Evolutionary conservation across 2,888 invertebrate species (phyloP).

Genomic region (Dryadula phaetusa): DNA sequence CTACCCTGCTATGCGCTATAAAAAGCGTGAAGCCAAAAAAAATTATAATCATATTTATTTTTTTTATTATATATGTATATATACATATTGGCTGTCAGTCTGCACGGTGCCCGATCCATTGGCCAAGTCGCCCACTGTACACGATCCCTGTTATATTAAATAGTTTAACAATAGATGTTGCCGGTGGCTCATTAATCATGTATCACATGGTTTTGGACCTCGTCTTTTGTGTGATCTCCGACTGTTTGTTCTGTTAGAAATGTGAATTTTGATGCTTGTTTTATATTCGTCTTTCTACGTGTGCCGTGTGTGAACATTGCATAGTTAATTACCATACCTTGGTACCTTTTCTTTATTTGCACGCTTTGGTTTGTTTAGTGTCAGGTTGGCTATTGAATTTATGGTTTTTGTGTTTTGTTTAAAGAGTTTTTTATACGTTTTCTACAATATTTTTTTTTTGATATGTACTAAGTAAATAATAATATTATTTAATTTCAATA

Average conservation of each 20-base stretch:
- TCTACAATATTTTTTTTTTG: background rate
- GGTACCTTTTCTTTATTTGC: constrained; percentile 44
- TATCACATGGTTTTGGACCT: constrained; percentile 70
- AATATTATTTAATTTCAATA: too few relatives aligned
- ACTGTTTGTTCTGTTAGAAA: constrained; percentile 52
- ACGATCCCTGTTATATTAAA: constrained; percentile 73
- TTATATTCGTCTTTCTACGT: constrained; percentile 46
- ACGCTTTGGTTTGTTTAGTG: constrained; percentile 33
- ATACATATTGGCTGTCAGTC: background rate
- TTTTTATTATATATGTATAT: background rate
- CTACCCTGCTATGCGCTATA: too few relatives aligned
- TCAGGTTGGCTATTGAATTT: constrained; percentile 18
- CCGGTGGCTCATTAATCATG: constrained; percentile 73
- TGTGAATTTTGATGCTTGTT: constrained; percentile 48
- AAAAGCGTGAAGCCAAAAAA: too few relatives aligned
- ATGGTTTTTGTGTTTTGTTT: constrained; percentile 6
- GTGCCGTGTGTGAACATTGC: constrained; percentile 39
- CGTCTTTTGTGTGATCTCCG: constrained; percentile 68
- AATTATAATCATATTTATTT: background rate
- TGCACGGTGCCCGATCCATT: background rate
- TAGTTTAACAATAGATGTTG: constrained; percentile 80
- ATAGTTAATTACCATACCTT: constrained; percentile 46
- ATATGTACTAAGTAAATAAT: too few relatives aligned
- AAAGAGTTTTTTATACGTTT: background rate
- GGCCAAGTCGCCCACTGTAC: constrained; percentile 41